Base-by-base conservation (phyloP, 2,797 vertebrate genomes). In the Notamacropus eugenii region DNA sequence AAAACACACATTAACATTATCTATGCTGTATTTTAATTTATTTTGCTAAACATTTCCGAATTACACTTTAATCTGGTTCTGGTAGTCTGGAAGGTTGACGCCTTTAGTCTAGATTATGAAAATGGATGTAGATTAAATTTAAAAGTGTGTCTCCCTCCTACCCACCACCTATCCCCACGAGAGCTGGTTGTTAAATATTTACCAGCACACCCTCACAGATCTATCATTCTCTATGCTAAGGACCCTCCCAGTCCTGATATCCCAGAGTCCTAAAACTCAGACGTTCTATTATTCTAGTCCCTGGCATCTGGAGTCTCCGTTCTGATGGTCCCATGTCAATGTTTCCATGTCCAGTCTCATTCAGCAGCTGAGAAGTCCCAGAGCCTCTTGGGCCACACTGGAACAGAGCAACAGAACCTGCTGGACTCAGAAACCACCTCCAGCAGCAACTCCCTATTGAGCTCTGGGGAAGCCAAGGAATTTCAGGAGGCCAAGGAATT, bases 381-480 rank as follows among this genome's bases (percentile, higher is more conserved):
- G 74, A 82, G 2, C 8, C 24, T 82, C 40, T 46, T 27, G 56
- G 28, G 2, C 0, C 1, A 50, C 8, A 92, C 52, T 0, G 93
- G 96, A 29, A 57, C 91, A 0, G 96, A 98, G 92, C 97, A 98
- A 55, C 97, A 98, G 95, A 97, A 92, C 54, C 98, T 98, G 90
- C 94, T 99, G 95, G 97, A 93, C 91, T 95, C 93, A 0, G 96
- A 97, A 0, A 95, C 93, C 0, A 98, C 97, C 92, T 98, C 98
- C 55, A 98, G 98, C 98, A 98, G 97, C 46, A 97, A 97, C 93
- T 97, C 98, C 92, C 95, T 98, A 0, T 0, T 87, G 55, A 94
- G 93, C 0, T 24, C 95, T 5, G 28, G 91, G 0, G 87, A 62
- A 58, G 46, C 82, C 92, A 52, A 24, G 50, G 8, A 0, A 0